Conservation (phyloP, 2,888 invertebrate genomes). For the Drosophila vallismaia region DNA sequence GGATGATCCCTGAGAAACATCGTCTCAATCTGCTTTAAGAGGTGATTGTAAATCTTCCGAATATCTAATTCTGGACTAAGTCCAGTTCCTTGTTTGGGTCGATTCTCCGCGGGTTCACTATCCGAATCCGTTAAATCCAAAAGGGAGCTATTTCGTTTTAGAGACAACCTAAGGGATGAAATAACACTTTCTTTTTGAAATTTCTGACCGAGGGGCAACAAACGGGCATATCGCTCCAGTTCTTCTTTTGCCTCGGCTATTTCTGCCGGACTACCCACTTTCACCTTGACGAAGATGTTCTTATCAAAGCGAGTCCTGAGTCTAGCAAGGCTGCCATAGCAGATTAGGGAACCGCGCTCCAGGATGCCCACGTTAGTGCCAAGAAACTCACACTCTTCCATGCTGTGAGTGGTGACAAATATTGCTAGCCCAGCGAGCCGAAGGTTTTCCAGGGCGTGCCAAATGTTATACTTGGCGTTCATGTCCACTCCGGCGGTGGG, state of each 20-base stretch:
- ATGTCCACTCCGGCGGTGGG: conserved; percentile 85
- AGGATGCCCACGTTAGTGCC: conserved; percentile 91
- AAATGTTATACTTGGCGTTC: conserved; percentile 87
- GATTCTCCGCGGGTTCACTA: not conserved
- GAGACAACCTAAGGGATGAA: too few species aligned
- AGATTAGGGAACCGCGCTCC: conserved; percentile 90
- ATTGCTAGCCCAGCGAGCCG: conserved; percentile 88
- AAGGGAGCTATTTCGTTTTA: not conserved
- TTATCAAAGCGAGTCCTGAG: conserved; percentile 88
- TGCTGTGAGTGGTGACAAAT: conserved; percentile 91
- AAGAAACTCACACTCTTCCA: conserved; percentile 92
- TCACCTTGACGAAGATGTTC: conserved; percentile 82
- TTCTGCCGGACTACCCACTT: conserved; percentile 50
- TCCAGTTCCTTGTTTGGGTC: too few species aligned
- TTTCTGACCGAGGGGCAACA: not conserved
- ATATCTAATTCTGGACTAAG: not conserved
- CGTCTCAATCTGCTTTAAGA: conserved; percentile 22
- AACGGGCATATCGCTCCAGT: not conserved
- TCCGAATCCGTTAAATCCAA: not conserved
- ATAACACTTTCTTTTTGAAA: not conserved
- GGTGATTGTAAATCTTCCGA: not conserved
- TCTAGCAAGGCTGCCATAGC: conserved; percentile 88
- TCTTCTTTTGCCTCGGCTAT: not conserved
- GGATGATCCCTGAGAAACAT: conserved; percentile 43
- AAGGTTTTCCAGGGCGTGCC: conserved; percentile 88